These are phyloP conservation scores for Netelia inedita DNA, from an alignment of 2,888 invertebrate genomes.

Conservation along the genomic window DNA sequence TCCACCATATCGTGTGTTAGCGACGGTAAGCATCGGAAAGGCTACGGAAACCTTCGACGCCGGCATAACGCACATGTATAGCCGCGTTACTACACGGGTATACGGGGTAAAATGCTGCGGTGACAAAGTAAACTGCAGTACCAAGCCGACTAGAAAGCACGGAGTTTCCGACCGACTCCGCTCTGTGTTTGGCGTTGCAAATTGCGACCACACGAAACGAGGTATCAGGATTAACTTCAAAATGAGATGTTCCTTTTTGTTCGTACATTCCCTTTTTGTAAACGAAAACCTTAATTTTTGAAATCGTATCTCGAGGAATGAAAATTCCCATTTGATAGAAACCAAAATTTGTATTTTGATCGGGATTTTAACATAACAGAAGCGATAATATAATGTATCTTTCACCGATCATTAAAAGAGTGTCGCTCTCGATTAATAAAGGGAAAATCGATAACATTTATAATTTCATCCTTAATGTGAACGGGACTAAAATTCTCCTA, in stretches of 20 bases:
- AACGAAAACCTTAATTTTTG: not conserved
- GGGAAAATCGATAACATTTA: no score
- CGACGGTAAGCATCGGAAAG: constrained; percentile 7
- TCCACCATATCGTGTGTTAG: not conserved
- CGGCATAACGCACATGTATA: constrained; percentile 1
- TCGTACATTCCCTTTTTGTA: not conserved
- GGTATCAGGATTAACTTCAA: not conserved
- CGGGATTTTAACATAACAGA: no score
- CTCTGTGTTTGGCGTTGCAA: constrained; percentile 54
- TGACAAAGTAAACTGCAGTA: constrained; percentile 41
- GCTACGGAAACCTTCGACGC: constrained; percentile 25
- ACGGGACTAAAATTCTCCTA: no score
- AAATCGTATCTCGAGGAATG: not conserved
- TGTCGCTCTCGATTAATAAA: no score
- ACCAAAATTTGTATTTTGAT: no score
- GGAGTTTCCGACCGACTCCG: constrained; percentile 28
- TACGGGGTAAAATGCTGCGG: constrained; percentile 46
- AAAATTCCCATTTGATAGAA: no score
- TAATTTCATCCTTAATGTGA: no score
- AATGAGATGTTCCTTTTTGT: not conserved
- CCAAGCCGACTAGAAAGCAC: not conserved
- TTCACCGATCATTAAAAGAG: no score
- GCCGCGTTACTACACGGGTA: not conserved
- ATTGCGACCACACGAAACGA: constrained; percentile 10
- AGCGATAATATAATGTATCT: no score